These are phyloP conservation scores for Drosophila aldrichi DNA, from an alignment of 2,888 invertebrate species.

Conservation along the genomic window DNA sequence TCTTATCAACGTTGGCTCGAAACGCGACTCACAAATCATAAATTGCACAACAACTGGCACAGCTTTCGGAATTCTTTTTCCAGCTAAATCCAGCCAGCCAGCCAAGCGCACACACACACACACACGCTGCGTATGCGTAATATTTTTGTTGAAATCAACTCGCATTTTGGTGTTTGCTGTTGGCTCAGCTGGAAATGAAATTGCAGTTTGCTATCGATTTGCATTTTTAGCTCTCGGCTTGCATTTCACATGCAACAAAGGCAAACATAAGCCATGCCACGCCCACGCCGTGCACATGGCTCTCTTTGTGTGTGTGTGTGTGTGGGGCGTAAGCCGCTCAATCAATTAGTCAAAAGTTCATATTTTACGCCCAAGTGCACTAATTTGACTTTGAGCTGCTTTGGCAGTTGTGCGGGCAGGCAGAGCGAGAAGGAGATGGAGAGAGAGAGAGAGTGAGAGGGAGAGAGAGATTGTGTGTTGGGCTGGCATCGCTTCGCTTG, in stretches of 20 bases:
- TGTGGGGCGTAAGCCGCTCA: conserved; percentile 40
- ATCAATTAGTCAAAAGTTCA: conserved; percentile 68
- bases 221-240: conserved; percentile 30
- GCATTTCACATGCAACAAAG: conserved; percentile 39
- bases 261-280: conserved; percentile 28
- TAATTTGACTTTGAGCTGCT: conserved; percentile 64
- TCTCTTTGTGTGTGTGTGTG: conserved; percentile 5
- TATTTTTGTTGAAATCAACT: conserved; percentile 31
- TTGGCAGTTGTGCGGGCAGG: conserved; percentile 3
- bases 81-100: neutral
- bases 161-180: conserved; percentile 20
- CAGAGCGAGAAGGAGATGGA: neutral
- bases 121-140: conserved; percentile 30
- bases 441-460: neutral
- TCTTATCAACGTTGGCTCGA: neutral
- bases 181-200: conserved; percentile 38
- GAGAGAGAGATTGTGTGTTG: neutral
- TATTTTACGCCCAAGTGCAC: conserved; percentile 52
- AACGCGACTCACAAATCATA: neutral
- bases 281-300: conserved; percentile 14
- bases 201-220: conserved; percentile 39
- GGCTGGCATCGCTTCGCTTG: conserved; percentile 31
- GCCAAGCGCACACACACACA: too few species aligned
- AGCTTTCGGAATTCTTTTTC: conserved; percentile 7
- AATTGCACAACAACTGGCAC: conserved; percentile 7